Conservation (phyloP, 23 tunicate genomes). For the Halocynthia aurantium region DNA sequence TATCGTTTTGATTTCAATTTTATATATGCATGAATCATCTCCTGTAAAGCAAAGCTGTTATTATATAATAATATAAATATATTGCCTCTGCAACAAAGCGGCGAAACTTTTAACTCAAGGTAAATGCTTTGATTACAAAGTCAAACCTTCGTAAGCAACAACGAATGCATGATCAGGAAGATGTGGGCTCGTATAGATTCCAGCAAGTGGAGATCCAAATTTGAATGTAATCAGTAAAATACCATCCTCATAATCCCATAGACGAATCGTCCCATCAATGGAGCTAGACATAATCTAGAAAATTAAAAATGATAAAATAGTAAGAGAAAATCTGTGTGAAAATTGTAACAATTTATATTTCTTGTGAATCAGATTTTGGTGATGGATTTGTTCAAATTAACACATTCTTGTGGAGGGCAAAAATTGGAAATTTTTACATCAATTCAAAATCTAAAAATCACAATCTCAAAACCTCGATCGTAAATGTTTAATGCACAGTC, state of each 20-base stretch:
- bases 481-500: not conserved
- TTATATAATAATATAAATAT: no score
- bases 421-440: not conserved
- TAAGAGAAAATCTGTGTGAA: not conserved
- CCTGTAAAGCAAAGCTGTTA: no score
- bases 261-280: slow-evolving; percentile 33
- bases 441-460: not conserved
- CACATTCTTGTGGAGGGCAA: not conserved
- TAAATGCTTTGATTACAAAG: not conserved
- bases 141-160: slow-evolving; percentile 15
- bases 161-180: slow-evolving; percentile 16
- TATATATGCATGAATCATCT: no score
- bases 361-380: no score
- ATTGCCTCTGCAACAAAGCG: no score
- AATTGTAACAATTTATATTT: no score
- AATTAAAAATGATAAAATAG: not conserved
- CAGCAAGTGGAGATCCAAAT: slow-evolving; percentile 20
- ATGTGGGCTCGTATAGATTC: slow-evolving; percentile 16
- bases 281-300: slow-evolving; percentile 55
- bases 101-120: no score
- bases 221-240: slow-evolving; percentile 23
- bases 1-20: no score
- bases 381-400: no score
- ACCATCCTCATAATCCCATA: slow-evolving; percentile 93
- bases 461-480: not conserved